Conservation (phyloP, 1,140 invertebrate species). For the Littorina saxatilis region DNA sequence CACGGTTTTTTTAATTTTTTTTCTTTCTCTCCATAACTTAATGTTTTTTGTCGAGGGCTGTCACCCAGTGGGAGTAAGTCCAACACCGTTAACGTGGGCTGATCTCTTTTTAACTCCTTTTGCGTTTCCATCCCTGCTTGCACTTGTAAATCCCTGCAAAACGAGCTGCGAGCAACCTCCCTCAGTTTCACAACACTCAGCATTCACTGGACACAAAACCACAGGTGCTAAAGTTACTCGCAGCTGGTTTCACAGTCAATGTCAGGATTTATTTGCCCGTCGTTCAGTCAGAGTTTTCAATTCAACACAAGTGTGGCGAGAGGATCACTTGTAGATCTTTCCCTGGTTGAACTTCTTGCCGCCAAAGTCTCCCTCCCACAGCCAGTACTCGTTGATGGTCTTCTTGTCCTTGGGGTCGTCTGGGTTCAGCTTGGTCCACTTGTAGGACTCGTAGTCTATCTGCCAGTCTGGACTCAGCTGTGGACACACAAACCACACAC, state of each 20-base stretch:
- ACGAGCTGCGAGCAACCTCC: neutral
- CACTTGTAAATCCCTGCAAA: too few species aligned
- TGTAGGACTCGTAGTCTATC: constrained; percentile 97
- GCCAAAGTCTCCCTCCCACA: constrained; percentile 94
- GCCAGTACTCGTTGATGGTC: constrained; percentile 93
- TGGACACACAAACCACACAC: constrained; percentile 69
- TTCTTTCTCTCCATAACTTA: too few species aligned
- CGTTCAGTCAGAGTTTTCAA: too few species aligned
- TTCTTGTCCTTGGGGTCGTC: constrained; percentile 89
- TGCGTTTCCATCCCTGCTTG: too few species aligned
- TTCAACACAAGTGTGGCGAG: too few species aligned
- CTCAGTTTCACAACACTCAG: neutral
- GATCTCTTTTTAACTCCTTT: too few species aligned
- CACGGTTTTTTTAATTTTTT: too few species aligned
- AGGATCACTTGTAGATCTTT: constrained; percentile 96
- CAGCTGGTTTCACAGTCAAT: neutral
- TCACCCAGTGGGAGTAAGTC: too few species aligned
- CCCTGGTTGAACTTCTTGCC: constrained; percentile 96
- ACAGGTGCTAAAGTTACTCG: neutral
- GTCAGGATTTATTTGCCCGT: too few species aligned
- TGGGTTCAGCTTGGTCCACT: constrained; percentile 96
- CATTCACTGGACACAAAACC: neutral
- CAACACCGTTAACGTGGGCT: too few species aligned
- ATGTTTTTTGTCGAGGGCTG: too few species aligned
- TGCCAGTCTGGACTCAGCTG: constrained; percentile 94